These are phyloP conservation scores for Zygogramma bicolorata DNA, from an alignment of 2,888 invertebrate genomes.

Conservation along the genomic window DNA sequence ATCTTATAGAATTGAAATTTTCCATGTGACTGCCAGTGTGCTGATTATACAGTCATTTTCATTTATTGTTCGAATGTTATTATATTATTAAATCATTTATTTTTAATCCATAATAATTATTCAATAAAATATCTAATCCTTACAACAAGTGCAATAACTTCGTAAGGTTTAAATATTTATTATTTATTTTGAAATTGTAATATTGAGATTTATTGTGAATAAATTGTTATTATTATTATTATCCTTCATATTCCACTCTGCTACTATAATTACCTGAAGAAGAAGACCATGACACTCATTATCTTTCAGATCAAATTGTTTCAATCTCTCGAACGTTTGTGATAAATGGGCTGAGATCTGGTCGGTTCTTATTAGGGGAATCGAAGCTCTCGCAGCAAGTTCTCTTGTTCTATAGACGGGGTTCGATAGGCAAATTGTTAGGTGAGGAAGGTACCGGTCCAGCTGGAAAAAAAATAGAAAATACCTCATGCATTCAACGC, in stretches of 20 bases:
- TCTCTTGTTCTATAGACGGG: constrained; percentile 77
- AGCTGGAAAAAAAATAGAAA: constrained; percentile 67
- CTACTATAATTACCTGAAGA: constrained; percentile 70
- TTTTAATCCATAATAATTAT: too few relatives aligned
- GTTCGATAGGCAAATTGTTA: constrained; percentile 75
- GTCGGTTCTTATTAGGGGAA: constrained; percentile 69
- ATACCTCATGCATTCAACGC: background rate
- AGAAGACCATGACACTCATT: constrained; percentile 78
- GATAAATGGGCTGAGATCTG: constrained; percentile 58
- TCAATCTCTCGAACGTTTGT: constrained; percentile 48
- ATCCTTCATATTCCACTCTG: background rate
- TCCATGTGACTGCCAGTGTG: too few relatives aligned
- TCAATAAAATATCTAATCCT: too few relatives aligned
- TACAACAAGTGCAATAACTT: too few relatives aligned
- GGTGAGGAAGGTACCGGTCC: constrained; percentile 74
- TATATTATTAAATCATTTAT: too few relatives aligned
- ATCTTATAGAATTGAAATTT: too few relatives aligned
- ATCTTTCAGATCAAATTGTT: constrained; percentile 61
- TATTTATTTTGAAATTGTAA: too few relatives aligned
- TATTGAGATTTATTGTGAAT: too few relatives aligned
- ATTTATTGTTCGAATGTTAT: too few relatives aligned
- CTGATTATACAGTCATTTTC: too few relatives aligned
- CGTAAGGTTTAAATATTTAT: too few relatives aligned
- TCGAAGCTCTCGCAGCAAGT: constrained; percentile 79
- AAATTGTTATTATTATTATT: background rate